These are phyloP conservation scores for Styela plicata DNA, from an alignment of 23 tunicate genomes.

Conservation along the genomic window DNA sequence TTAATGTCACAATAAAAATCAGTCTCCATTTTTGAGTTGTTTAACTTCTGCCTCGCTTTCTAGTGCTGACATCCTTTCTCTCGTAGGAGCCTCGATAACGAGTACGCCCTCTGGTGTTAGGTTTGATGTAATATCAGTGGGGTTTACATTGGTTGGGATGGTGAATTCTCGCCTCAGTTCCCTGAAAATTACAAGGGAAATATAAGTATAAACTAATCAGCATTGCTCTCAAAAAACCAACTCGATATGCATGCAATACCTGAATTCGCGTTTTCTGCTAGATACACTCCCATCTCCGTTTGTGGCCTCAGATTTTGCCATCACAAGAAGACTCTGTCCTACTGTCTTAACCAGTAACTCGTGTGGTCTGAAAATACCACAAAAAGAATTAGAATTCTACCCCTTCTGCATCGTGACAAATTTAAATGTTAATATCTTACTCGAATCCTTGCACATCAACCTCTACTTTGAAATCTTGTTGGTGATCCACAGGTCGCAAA, in stretches of 20 bases:
- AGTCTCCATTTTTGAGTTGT: background rate
- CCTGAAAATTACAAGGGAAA: constrained; percentile 27
- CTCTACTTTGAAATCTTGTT: constrained; percentile 17
- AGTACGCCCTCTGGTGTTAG: constrained; percentile 77
- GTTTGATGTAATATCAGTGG: constrained; percentile 72
- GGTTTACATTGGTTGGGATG: constrained; percentile 72
- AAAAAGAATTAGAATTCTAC: no score
- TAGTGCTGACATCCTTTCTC: background rate
- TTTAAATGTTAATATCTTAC: constrained; percentile 15
- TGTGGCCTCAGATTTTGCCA: constrained; percentile 58
- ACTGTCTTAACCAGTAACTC: constrained; percentile 83
- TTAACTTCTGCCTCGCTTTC: constrained; percentile 1
- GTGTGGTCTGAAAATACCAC: constrained; percentile 44
- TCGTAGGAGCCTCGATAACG: constrained; percentile 66
- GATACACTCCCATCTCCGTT: background rate
- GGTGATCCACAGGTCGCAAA: background rate
- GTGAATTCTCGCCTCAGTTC: constrained; percentile 80
- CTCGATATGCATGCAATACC: constrained; percentile 16
- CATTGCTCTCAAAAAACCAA: background rate
- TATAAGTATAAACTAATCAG: background rate
- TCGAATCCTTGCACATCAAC: constrained; percentile 33
- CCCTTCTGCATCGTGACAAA: no score
- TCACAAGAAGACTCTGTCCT: constrained; percentile 54
- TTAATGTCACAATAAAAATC: constrained; percentile 1
- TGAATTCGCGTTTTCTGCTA: constrained; percentile 11